Conservation (phyloP, 2,888 invertebrate genomes). For the Smittia aterrima region DNA sequence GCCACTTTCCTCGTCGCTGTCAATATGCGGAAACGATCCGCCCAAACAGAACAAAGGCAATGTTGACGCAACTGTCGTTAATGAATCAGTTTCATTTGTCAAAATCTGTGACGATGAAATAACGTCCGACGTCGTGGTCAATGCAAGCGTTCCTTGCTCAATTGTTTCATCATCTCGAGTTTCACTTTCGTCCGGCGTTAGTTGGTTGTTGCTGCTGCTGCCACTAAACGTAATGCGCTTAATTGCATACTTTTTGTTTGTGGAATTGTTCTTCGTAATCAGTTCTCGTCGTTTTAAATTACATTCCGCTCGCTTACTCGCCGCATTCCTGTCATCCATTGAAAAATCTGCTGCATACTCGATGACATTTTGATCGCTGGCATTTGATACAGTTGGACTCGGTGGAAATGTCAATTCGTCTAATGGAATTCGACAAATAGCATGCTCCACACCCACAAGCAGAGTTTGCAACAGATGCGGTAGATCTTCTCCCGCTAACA, state of each 20-base stretch:
- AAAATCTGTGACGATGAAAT: not conserved
- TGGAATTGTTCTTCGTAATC: constrained; percentile 54
- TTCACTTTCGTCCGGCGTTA: constrained; percentile 29
- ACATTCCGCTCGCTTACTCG: constrained; percentile 46
- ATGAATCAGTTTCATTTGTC: constrained; percentile 9
- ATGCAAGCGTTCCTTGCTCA: not conserved
- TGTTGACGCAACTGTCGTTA: constrained; percentile 44
- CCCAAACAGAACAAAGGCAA: constrained; percentile 65
- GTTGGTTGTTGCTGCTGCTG: not conserved
- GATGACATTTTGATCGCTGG: not conserved
- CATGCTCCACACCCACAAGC: constrained; percentile 66
- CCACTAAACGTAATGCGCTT: constrained; percentile 46
- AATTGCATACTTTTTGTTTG: constrained; percentile 53
- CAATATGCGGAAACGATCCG: constrained; percentile 68
- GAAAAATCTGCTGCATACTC: not conserved
- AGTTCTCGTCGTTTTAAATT: constrained; percentile 54
- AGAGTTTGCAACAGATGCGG: constrained; percentile 65
- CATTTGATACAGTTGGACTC: constrained; percentile 44
- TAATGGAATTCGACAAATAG: constrained; percentile 65
- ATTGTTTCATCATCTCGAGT: not conserved
- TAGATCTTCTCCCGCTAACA: constrained; percentile 57
- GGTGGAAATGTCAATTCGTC: constrained; percentile 65
- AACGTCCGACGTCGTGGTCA: not conserved
- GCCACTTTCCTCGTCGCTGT: constrained; percentile 68
- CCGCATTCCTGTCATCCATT: not conserved